A percentile compares a stretch with the other conserved stretches of the same genome.
phyloP scores from a whole-genome alignment of 2,113 vertebrate species.

The Ceyx melanurus region DNA sequence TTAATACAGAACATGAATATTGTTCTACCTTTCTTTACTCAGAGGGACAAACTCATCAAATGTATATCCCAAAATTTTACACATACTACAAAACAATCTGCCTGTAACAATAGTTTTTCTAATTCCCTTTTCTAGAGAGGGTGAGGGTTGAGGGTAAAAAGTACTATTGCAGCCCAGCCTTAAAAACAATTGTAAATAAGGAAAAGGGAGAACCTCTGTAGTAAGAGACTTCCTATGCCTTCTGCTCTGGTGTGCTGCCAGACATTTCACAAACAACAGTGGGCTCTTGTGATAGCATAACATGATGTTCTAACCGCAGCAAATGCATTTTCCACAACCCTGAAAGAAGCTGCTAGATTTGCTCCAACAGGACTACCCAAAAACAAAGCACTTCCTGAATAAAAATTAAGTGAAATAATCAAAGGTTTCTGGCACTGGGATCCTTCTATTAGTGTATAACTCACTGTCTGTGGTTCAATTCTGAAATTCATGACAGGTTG shows the following conservation, averaged over 20 bases:
- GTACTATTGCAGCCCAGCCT: not conserved
- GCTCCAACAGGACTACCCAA: not conserved
- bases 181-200: not conserved
- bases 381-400: not conserved
- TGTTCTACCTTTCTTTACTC: not conserved
- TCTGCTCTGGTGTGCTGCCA: not conserved
- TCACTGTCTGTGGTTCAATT: not conserved
- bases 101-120: not conserved
- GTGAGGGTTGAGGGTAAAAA: not conserved
- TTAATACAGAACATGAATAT: not conserved
- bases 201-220: not conserved
- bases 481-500: not conserved
- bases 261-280: not conserved
- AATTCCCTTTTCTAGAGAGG: not conserved
- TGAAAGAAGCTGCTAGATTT: not conserved
- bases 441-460: not conserved
- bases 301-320: not conserved
- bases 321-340: not conserved
- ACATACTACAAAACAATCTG: not conserved
- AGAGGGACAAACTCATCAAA: not conserved
- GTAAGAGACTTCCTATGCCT: not conserved
- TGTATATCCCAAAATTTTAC: not conserved
- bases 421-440: not conserved
- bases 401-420: not conserved
- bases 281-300: not conserved